A percentile compares a stretch with the other conserved stretches of the same genome.
phyloP scores from a whole-genome alignment of 2,113 vertebrate genomes.

The Bostrychus sinensis region DNA sequence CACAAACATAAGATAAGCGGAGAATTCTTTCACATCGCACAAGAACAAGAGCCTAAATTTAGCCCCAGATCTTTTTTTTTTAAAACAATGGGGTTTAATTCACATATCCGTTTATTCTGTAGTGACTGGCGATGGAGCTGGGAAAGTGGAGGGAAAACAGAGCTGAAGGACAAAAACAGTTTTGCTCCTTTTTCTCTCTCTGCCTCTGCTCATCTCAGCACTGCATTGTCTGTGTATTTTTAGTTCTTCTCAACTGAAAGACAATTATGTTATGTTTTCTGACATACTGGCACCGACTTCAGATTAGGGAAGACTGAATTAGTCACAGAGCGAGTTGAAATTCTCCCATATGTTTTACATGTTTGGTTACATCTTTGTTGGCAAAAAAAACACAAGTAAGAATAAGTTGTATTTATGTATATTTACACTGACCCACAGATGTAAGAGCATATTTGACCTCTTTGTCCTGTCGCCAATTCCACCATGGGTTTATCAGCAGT shows the following conservation, averaged over 20 bases:
- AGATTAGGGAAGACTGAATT: conserved; percentile 50
- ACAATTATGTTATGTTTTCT: conserved; percentile 77
- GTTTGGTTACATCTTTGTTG: not conserved
- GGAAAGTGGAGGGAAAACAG: conserved; percentile 69
- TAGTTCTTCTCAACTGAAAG: conserved; percentile 77
- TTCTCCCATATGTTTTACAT: conserved; percentile 12
- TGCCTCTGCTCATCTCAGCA: conserved; percentile 76
- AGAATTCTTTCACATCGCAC: conserved; percentile 61
- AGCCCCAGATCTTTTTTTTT: conserved; percentile 71
- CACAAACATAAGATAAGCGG: conserved; percentile 56
- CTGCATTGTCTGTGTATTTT: conserved; percentile 81
- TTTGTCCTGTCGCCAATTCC: too few species aligned
- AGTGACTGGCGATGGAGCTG: conserved; percentile 67
- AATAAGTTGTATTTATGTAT: too few species aligned
- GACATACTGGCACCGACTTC: conserved; percentile 63
- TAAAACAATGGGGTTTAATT: conserved; percentile 82
- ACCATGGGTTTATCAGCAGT: too few species aligned
- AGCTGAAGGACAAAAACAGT: conserved; percentile 79
- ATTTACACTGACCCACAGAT: not conserved
- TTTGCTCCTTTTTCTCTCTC: conserved; percentile 50
- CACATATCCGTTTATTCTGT: conserved; percentile 80
- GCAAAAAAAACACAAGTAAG: not conserved
- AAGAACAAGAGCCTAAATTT: conserved; percentile 70
- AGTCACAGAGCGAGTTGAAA: conserved; percentile 33
- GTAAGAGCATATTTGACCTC: too few species aligned